phyloP scores from a whole-genome alignment of 2,888 invertebrate species.

The Chrysotoxum bicinctum region DNA sequence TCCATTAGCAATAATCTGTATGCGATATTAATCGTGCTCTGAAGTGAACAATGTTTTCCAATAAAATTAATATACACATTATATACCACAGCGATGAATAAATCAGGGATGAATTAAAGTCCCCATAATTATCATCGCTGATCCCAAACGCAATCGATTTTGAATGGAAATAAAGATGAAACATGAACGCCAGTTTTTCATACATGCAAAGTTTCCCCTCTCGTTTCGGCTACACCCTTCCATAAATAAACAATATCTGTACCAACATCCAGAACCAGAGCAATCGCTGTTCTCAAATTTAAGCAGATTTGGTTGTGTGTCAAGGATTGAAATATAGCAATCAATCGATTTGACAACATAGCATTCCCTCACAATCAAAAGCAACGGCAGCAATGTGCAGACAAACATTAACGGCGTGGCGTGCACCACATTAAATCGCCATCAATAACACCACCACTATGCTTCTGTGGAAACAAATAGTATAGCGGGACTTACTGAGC shows the following conservation, averaged over 20 bases:
- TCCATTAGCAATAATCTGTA: constrained; percentile 10
- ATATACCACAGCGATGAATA: background rate
- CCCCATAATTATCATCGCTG: constrained; percentile 1
- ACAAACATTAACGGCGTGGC: constrained; percentile 12
- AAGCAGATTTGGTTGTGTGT: background rate
- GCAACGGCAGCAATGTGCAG: constrained; percentile 6
- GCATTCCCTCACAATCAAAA: background rate
- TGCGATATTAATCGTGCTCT: constrained; percentile 4
- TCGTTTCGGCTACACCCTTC: background rate
- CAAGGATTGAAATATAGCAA: constrained; percentile 15
- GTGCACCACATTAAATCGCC: constrained; percentile 25
- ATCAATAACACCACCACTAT: constrained; percentile 36
- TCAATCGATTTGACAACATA: constrained; percentile 37
- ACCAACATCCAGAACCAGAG: background rate
- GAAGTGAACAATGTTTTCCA: background rate
- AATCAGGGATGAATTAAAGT: constrained; percentile 4
- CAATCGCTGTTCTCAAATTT: background rate
- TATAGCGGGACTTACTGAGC: constrained; percentile 5
- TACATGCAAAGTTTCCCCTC: background rate
- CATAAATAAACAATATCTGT: background rate
- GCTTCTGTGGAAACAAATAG: constrained; percentile 8
- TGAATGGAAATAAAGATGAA: background rate
- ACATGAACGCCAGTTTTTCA: background rate
- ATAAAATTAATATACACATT: constrained; percentile 1
- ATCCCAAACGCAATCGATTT: constrained; percentile 15